These are phyloP conservation scores for Pholis gunnellus DNA, from an alignment of 2,113 vertebrate species.

Conservation along the genomic window DNA sequence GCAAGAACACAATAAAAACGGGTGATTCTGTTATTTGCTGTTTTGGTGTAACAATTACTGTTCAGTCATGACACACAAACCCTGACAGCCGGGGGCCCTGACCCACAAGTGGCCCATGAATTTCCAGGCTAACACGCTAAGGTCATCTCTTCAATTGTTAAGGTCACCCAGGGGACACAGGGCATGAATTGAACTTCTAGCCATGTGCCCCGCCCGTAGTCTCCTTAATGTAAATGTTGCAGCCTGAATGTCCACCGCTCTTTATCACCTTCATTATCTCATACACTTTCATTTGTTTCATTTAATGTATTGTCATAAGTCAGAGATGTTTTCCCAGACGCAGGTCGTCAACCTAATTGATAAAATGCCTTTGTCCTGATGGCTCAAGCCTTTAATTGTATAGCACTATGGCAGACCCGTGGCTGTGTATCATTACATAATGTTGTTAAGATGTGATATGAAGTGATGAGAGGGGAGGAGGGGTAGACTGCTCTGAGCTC, in stretches of 20 bases:
- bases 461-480: slow-evolving; percentile 55
- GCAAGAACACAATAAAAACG: background rate
- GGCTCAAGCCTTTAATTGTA: slow-evolving; percentile 44
- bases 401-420: slow-evolving; percentile 10
- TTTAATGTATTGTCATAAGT: slow-evolving; percentile 12
- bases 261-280: slow-evolving; percentile 41
- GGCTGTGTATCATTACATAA: slow-evolving; percentile 56
- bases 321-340: slow-evolving; percentile 33
- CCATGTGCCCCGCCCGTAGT: background rate
- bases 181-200: slow-evolving; percentile 31
- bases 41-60: slow-evolving; percentile 15
- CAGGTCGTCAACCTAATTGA: slow-evolving; percentile 50
- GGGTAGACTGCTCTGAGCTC: slow-evolving; percentile 14
- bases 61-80: slow-evolving; percentile 2
- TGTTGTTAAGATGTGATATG: slow-evolving; percentile 62
- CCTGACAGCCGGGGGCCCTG: slow-evolving; percentile 9
- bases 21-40: slow-evolving; percentile 3
- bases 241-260: background rate
- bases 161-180: slow-evolving; percentile 48
- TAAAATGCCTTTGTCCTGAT: slow-evolving; percentile 54
- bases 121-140: slow-evolving; percentile 48
- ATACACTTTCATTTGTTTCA: slow-evolving; percentile 18
- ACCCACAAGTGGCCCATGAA: slow-evolving; percentile 14
- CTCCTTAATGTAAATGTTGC: slow-evolving; percentile 13
- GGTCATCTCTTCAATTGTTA: slow-evolving; percentile 52